Percentiles rank a stretch among this genome's conserved stretches.
Conservation (phyloP, 2,113 vertebrate genomes). For the Engraulis encrasicolus region DNA sequence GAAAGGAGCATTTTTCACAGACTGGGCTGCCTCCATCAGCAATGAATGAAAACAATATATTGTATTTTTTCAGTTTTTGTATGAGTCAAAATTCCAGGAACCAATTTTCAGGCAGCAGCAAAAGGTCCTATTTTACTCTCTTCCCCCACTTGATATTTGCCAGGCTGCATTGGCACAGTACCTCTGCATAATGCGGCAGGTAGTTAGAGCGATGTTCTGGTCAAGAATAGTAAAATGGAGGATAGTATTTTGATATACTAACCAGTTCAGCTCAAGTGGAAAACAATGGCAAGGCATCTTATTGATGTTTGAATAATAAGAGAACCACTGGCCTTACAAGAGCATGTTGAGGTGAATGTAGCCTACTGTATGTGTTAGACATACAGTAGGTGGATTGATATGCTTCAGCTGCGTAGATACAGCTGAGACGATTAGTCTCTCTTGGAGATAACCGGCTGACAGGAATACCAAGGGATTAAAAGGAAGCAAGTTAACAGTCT, state of each 20-base stretch:
- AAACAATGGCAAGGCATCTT: neutral
- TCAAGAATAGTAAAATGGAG: neutral
- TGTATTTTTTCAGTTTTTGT: neutral
- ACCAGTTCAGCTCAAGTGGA: neutral
- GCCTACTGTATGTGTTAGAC: too few species aligned
- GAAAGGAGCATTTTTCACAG: neutral
- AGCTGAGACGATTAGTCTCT: too few species aligned
- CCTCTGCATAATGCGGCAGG: neutral
- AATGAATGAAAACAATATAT: neutral
- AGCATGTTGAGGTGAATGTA: too few species aligned
- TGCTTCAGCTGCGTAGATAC: too few species aligned
- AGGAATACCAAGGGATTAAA: too few species aligned
- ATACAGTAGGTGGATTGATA: too few species aligned
- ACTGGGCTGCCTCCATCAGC: neutral
- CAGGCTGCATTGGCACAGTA: neutral
- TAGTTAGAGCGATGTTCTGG: neutral
- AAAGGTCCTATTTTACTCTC: too few species aligned
- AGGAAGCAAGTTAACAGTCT: too few species aligned
- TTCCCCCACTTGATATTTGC: neutral
- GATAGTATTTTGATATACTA: neutral
- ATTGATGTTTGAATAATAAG: neutral
- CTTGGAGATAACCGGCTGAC: too few species aligned
- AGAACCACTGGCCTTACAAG: too few species aligned
- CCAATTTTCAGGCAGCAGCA: neutral
- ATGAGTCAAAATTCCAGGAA: neutral